Evolutionary conservation across 2,797 vertebrate species (phyloP).

Genomic region (Neostethus bicornis): DNA sequence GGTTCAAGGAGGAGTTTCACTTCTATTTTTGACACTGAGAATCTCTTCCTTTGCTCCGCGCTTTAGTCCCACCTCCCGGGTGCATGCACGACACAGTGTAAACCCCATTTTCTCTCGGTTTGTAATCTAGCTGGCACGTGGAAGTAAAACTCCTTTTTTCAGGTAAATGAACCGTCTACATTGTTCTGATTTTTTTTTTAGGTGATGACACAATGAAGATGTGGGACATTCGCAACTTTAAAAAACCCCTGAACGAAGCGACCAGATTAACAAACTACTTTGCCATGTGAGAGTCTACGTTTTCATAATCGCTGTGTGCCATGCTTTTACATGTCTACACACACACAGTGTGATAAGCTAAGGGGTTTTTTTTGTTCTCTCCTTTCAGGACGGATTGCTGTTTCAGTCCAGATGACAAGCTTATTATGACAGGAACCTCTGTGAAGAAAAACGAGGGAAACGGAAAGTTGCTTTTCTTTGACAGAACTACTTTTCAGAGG

Average conservation of each 20-base stretch:
- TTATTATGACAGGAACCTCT: conserved; percentile 94
- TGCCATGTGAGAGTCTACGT: conserved; percentile 86
- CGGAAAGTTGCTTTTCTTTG: conserved; percentile 92
- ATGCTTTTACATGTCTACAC: background rate
- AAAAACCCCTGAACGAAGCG: conserved; percentile 87
- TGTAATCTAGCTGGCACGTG: conserved; percentile 3
- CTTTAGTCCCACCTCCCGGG: no score
- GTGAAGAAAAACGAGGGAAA: conserved; percentile 90
- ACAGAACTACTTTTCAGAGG: conserved; percentile 86
- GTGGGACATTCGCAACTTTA: conserved; percentile 97
- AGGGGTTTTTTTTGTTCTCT: conserved; percentile 5
- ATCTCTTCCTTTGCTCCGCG: no score
- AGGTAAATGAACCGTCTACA: background rate
- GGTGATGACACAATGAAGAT: conserved; percentile 96
- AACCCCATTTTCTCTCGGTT: conserved; percentile 6
- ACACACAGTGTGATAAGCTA: conserved; percentile 1
- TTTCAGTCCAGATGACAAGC: conserved; percentile 96
- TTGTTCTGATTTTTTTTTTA: conserved; percentile 53
- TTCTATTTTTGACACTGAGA: no score
- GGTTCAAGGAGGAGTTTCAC: no score
- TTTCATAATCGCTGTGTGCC: background rate
- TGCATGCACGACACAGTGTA: no score
- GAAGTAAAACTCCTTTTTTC: conserved; percentile 8
- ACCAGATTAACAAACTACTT: conserved; percentile 87
- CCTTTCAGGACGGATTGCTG: conserved; percentile 98